Base-by-base conservation (phyloP, 2,113 vertebrate species). In the Mionectes macconnelli region DNA sequence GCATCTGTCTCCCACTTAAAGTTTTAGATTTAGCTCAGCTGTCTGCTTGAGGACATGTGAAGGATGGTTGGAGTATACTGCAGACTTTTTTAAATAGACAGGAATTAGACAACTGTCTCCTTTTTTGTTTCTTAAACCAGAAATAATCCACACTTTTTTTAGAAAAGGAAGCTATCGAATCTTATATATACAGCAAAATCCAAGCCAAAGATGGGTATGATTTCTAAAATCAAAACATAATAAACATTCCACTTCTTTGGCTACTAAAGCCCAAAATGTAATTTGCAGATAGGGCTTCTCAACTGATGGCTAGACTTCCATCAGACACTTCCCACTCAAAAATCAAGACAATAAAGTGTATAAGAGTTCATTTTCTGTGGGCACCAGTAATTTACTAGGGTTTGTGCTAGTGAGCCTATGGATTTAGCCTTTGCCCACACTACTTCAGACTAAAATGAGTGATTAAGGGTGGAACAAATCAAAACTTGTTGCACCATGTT, bases 1-100 rank as follows among this genome's bases (percentile, higher is more conserved):
- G 45, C 75, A 87, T 92, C 63, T 60, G 60, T 77, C 53, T 94
- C 87, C 55, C 66, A 57, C 37, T 84, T 84, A 83, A 87, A 90
- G 56, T 79, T 82, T 66, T 40, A 63, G 33, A 83, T 96, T 94
- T 85, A 94, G 63, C 83, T 82, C 84, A 87, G 56, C 52, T 84
- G 66, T 44, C 68, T 84, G 52, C 35, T 89, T 79, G 40, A 87
- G 66, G 49, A 85, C 14, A 40, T 47, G 62, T 88, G 47, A 76
- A 78, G 35, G 74, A 74, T 2, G 2, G 30, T 49, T 56, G n/a
- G 20, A 74, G 33, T 40, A 44, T 25, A n/a, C 4, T 87, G 66
- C 3, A 49, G 23, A 62, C 1, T 60, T 79, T 86, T 89, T 74
- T 44, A 40, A 79, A 35, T 19, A 67, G 25, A 75, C 31, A 50